Base-by-base conservation (phyloP, 2,888 invertebrate species). In the Oxyteleia sp. region DNA sequence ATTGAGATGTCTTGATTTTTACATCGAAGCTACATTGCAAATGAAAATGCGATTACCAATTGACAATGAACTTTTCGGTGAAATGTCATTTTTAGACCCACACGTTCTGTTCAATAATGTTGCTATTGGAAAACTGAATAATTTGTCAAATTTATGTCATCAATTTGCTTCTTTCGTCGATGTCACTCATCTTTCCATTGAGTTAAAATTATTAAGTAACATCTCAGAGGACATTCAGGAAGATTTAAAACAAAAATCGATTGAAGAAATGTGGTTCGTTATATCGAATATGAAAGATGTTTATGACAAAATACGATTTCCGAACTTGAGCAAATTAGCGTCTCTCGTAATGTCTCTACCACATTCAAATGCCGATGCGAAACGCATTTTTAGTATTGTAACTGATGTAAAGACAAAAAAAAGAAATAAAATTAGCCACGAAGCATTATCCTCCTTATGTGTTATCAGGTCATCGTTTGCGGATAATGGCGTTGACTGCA, bases 301-400 rank as follows among this genome's bases (percentile, higher is more conserved):
- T 43, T 7, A 13, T 43, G 43, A 13, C 13, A 43, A 43, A 43
- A 5, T 35, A 35, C 3, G 8, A 35, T 35, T 35, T 35, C 35
- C 38, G 2, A 38, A 38, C 8, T 10, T 38, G 8, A 38, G 38
- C 10, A 38, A 38, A 38, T 38, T 38, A 8, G 38, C 38, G 10
- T n/a, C 10, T 38, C 38, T 38, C 10, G 10, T 8, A 2, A 4
- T 38, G 38, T n/a, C 38, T n/a, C 8, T 38, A 10, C 38, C 38
- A 38, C 38, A 38, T 8, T 38, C 38, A 38, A 38, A 38, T 8
- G 38, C 38, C 2, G 38, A 38, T n/a, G 2, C 11, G 2, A 10
- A 38, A n/a, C 38, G 38, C 38, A 38, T 38, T 38, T 38, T 38
- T n/a, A 38, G 38, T 38, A 38, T 38, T 38, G 38, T 38, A 2